These are phyloP conservation scores for Antheraea mylitta DNA, from an alignment of 1,140 invertebrate genomes.

Conservation along the genomic window DNA sequence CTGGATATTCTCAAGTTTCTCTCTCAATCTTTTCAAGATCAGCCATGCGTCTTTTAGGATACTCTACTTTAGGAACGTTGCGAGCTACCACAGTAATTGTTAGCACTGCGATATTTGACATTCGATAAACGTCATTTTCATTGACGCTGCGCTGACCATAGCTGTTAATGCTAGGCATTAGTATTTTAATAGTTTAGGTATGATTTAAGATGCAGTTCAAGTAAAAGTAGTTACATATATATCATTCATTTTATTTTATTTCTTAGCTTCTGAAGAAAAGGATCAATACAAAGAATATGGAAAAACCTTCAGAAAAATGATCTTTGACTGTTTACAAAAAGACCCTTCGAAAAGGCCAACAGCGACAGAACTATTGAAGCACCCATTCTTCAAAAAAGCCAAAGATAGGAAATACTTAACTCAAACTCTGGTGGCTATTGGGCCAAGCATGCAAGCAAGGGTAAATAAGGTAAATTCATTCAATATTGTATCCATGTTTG, in stretches of 20 bases:
- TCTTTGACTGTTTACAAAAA: conserved; percentile 96
- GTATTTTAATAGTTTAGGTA: too few relatives aligned
- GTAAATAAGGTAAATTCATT: conserved; percentile 86
- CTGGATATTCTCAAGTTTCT: too few relatives aligned
- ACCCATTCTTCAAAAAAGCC: conserved; percentile 99
- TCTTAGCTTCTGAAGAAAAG: conserved; percentile 91
- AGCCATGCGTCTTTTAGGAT: too few relatives aligned
- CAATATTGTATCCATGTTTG: too few relatives aligned
- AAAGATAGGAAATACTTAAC: conserved; percentile 98
- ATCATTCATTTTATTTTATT: background rate
- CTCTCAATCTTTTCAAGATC: too few relatives aligned
- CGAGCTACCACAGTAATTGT: too few relatives aligned
- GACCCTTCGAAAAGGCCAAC: conserved; percentile 96
- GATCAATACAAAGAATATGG: conserved; percentile 99
- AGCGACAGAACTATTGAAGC: conserved; percentile 97
- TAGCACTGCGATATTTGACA: too few relatives aligned
- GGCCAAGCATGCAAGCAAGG: conserved; percentile 90
- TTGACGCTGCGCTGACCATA: too few relatives aligned
- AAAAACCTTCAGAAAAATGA: conserved; percentile 98
- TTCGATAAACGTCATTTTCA: too few relatives aligned
- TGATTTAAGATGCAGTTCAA: too few relatives aligned
- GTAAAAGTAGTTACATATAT: background rate
- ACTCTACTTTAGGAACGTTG: too few relatives aligned
- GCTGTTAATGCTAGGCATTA: too few relatives aligned
- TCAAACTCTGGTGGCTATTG: conserved; percentile 92